Evolutionary conservation across 2,888 invertebrate genomes (phyloP).

Genomic region (Didymodactylos carnosus): DNA sequence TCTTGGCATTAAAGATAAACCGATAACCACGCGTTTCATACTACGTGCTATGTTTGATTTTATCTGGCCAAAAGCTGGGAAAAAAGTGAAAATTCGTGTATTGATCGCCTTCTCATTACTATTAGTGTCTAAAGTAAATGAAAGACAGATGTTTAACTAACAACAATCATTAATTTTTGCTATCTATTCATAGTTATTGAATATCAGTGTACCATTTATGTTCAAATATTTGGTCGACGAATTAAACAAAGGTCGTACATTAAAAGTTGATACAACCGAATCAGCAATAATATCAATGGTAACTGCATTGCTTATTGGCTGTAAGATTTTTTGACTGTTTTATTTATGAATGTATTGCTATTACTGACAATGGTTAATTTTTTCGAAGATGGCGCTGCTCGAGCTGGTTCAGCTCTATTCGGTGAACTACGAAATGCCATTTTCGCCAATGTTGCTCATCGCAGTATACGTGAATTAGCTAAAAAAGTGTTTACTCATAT

Average conservation of each 20-base stretch:
- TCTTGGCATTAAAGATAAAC: background rate
- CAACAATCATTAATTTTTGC: background rate
- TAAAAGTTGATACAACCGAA: slow-evolving; percentile 32
- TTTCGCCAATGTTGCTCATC: slow-evolving; percentile 87
- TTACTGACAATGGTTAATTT: too few relatives aligned
- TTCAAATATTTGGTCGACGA: slow-evolving; percentile 80
- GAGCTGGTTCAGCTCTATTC: slow-evolving; percentile 69
- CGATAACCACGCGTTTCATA: background rate
- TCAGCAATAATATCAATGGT: slow-evolving; percentile 45
- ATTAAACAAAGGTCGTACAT: slow-evolving; percentile 47
- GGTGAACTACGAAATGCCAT: slow-evolving; percentile 92
- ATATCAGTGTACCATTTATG: slow-evolving; percentile 76
- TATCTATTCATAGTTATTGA: slow-evolving; percentile 50
- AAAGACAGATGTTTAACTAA: background rate
- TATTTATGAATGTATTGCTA: background rate
- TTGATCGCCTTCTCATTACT: slow-evolving; percentile 46
- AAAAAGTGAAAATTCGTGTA: slow-evolving; percentile 54
- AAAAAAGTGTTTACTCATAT: slow-evolving; percentile 83
- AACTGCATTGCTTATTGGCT: slow-evolving; percentile 61
- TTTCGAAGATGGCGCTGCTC: slow-evolving; percentile 66
- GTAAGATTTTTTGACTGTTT: slow-evolving; percentile 45
- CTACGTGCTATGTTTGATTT: slow-evolving; percentile 52
- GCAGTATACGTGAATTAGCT: slow-evolving; percentile 78
- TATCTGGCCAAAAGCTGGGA: slow-evolving; percentile 82
- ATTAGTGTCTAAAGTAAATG: slow-evolving; percentile 36